A percentile compares a stretch with the other conserved stretches of the same genome.
phyloP scores from a whole-genome alignment of 2,888 invertebrate genomes.

The Rhorus exstirpatorius region DNA sequence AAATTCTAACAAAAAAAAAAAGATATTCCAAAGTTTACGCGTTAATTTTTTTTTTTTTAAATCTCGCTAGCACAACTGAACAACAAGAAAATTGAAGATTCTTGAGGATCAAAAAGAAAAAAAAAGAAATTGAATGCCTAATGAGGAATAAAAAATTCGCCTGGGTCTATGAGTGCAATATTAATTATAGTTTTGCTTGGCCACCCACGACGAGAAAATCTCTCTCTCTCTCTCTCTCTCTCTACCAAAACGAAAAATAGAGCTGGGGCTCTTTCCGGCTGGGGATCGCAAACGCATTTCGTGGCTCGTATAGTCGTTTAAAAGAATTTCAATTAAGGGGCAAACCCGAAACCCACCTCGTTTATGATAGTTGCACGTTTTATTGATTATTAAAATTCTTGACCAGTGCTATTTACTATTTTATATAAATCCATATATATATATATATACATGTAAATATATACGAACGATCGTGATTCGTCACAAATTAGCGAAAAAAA shows the following conservation, averaged over 20 bases:
- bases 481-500: not conserved
- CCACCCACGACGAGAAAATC: slow-evolving; percentile 44
- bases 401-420: too few species aligned
- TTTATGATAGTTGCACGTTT: slow-evolving; percentile 1
- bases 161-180: slow-evolving; percentile 34
- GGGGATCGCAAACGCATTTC: slow-evolving; percentile 8
- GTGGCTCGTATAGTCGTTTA: slow-evolving; percentile 3
- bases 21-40: too few species aligned
- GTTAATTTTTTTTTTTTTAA: too few species aligned
- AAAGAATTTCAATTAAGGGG: slow-evolving; percentile 22
- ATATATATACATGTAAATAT: not conserved
- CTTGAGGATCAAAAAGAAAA: not conserved
- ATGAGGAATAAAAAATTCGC: slow-evolving; percentile 1
- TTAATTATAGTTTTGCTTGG: slow-evolving; percentile 67
- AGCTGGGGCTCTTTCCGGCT: slow-evolving; percentile 27
- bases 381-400: too few species aligned
- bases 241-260: slow-evolving; percentile 52
- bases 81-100: too few species aligned
- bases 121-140: not conserved
- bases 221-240: slow-evolving; percentile 35
- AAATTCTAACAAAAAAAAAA: too few species aligned
- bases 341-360: slow-evolving; percentile 43
- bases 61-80: too few species aligned
- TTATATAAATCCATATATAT: too few species aligned
- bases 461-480: not conserved